These are phyloP conservation scores for Drosophila miranda DNA, from an alignment of 1,140 invertebrate genomes.

Conservation along the genomic window DNA sequence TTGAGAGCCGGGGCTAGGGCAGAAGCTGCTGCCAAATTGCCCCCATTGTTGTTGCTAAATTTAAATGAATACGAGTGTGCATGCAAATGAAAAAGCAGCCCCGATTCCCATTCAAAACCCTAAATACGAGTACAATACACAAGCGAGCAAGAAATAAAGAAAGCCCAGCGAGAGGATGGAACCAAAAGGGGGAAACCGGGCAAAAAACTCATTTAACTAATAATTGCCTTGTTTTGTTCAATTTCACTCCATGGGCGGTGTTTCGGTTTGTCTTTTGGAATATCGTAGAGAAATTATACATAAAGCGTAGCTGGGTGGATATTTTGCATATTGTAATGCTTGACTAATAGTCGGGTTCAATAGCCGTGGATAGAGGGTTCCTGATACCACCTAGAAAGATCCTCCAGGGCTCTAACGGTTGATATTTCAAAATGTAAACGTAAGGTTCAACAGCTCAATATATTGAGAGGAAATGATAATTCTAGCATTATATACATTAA, in stretches of 20 bases:
- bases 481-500: too few relatives aligned
- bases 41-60: constrained; percentile 40
- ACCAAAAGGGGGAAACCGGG: constrained; percentile 6
- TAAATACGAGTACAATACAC: constrained; percentile 23
- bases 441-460: too few relatives aligned
- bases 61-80: constrained; percentile 55
- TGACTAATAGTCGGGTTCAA: background rate
- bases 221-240: constrained; percentile 50
- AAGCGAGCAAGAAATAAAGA: background rate
- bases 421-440: too few relatives aligned
- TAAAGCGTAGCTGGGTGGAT: background rate
- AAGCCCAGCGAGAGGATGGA: too few relatives aligned
- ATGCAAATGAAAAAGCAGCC: constrained; percentile 60
- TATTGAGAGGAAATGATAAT: too few relatives aligned
- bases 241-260: constrained; percentile 11
- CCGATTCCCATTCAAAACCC: constrained; percentile 39
- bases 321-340: background rate
- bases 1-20: background rate
- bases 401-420: too few relatives aligned
- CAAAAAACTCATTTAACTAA: constrained; percentile 54
- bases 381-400: too few relatives aligned
- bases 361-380: too few relatives aligned
- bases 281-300: background rate
- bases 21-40: constrained; percentile 15
- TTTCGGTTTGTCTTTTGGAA: background rate